A percentile compares a stretch with the other conserved stretches of the same genome.
Conservation (phyloP, 2,113 vertebrate genomes). For the Aptenodytes patagonicus region DNA sequence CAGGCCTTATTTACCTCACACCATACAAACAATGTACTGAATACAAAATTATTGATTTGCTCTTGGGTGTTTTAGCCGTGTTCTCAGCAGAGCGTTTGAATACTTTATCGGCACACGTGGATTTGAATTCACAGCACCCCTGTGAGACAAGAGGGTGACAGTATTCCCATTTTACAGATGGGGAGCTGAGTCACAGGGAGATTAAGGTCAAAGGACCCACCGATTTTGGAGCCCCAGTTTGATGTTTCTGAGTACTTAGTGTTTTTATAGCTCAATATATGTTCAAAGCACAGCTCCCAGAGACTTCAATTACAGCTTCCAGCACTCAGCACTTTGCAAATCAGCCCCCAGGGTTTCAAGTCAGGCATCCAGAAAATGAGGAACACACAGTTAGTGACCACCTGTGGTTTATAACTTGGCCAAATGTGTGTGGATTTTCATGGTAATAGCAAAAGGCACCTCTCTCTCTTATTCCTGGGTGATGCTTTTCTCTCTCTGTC, state of each 20-base stretch:
- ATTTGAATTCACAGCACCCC: conserved; percentile 11
- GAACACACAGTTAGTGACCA: conserved; percentile 67
- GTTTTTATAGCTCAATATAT: conserved; percentile 55
- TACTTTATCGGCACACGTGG: background rate
- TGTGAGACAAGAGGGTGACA: background rate
- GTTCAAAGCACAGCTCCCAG: conserved; percentile 54
- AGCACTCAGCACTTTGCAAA: conserved; percentile 66
- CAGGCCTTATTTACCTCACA: conserved; percentile 18
- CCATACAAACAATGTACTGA: background rate
- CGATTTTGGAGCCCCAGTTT: conserved; percentile 14
- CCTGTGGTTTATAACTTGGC: conserved; percentile 65
- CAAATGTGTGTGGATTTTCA: conserved; percentile 51
- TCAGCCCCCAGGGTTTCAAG: conserved; percentile 62
- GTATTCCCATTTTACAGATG: conserved; percentile 26
- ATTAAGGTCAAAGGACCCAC: conserved; percentile 49
- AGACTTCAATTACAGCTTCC: conserved; percentile 63
- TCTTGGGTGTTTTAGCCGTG: background rate
- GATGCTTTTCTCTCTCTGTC: conserved; percentile 9
- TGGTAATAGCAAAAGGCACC: conserved; percentile 60
- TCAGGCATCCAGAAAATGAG: conserved; percentile 70
- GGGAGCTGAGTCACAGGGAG: conserved; percentile 33
- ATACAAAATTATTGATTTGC: conserved; percentile 17
- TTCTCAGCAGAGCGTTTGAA: background rate
- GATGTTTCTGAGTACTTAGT: conserved; percentile 32
- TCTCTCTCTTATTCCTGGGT: conserved; percentile 38